Conservation (phyloP, 2,888 invertebrate genomes). For the Agriopis marginaria region DNA sequence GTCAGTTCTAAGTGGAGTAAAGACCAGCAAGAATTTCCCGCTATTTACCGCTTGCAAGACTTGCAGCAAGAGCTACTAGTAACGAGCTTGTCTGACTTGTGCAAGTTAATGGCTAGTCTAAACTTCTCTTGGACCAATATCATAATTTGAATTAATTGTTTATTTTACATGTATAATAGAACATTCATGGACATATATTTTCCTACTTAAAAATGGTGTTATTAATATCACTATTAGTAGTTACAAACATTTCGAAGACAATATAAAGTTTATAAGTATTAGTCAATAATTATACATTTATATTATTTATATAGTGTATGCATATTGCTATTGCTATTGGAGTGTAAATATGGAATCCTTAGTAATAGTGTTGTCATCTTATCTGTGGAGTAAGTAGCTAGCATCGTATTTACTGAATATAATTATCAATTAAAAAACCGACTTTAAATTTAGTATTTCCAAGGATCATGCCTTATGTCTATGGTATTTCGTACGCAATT, state of each 20-base stretch:
- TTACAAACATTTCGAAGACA: conserved; percentile 23
- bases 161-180: conserved; percentile 10
- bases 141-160: neutral
- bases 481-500: too few species aligned
- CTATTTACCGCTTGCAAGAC: neutral
- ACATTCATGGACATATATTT: conserved; percentile 29
- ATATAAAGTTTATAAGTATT: conserved; percentile 1
- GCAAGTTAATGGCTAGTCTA: neutral
- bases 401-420: neutral
- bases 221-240: conserved; percentile 37
- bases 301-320: neutral
- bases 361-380: neutral
- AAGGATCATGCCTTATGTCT: too few species aligned
- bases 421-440: too few species aligned
- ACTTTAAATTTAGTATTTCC: too few species aligned
- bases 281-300: neutral
- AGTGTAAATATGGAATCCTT: neutral
- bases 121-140: neutral
- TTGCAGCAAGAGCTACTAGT: neutral
- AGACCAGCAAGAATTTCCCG: neutral
- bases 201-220: conserved; percentile 45
- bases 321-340: conserved; percentile 8
- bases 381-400: neutral
- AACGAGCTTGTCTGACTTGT: neutral
- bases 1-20: neutral